Conservation (phyloP, 2,888 invertebrate species). For the Dastarcus helophoroides region DNA sequence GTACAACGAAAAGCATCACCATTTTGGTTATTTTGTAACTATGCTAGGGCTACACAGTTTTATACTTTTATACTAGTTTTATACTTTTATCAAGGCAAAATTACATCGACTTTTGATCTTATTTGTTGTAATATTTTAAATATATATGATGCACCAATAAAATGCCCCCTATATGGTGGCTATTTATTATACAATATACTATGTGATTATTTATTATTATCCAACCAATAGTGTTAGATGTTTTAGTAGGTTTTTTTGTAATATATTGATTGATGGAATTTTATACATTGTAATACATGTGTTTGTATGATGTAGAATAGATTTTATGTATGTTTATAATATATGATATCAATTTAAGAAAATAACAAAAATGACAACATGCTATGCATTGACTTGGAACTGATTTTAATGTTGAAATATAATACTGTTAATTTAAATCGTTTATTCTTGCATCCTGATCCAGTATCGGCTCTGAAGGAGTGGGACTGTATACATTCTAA, state of each 20-base stretch:
- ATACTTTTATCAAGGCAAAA: too few species aligned
- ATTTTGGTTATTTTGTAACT: too few species aligned
- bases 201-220: constrained; percentile 10
- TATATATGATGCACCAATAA: too few species aligned
- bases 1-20: too few species aligned
- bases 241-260: constrained; percentile 18
- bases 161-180: too few species aligned
- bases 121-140: constrained; percentile 12
- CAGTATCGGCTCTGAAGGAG: too few species aligned
- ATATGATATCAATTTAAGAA: constrained; percentile 14
- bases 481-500: too few species aligned
- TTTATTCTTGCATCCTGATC: constrained; percentile 9
- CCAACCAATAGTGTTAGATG: constrained; percentile 15
- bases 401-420: constrained; percentile 34
- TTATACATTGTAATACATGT: constrained; percentile 23
- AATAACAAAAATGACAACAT: constrained; percentile 13
- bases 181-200: too few species aligned
- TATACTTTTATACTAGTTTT: too few species aligned
- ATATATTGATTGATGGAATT: constrained; percentile 19
- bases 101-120: too few species aligned
- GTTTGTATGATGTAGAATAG: constrained; percentile 30
- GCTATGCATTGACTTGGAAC: constrained; percentile 28
- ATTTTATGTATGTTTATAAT: constrained; percentile 21
- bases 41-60: too few species aligned
- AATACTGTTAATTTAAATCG: constrained; percentile 27